Base-by-base conservation (phyloP, 2,888 invertebrate species). In the Stenotaenia linearis region DNA sequence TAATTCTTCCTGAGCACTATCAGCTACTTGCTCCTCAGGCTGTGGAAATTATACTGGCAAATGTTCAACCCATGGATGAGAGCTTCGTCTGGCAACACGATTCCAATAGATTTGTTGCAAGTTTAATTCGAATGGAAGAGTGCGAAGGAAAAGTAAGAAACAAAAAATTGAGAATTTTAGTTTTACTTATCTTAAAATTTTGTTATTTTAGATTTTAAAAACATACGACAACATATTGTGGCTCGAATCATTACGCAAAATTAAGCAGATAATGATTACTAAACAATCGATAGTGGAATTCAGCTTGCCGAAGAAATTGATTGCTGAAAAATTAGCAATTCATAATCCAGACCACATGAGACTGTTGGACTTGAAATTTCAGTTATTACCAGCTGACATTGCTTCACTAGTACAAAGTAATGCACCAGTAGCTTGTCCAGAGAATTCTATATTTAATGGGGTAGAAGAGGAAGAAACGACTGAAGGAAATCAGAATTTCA, bases 171-270 rank as follows among this genome's bases (percentile, higher is more conserved):
- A n/a, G n/a, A n/a, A n/a, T n/a, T n/a, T n/a, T n/a, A n/a, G n/a
- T n/a, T n/a, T n/a, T n/a, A n/a, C n/a, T n/a, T n/a, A n/a, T 4
- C 78, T 40, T 40, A 3, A 4, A 40, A 10, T 40, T 40, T 3
- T 87, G n/a, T 86, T 86, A 78, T 82, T 89, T 3, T 85, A 89
- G 84, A 88, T 91, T 45, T 84, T 86, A 7, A 84, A 91, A 81
- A 89, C 90, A 77, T 83, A 92, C 32, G 90, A 90, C 0, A 88
- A 90, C 81, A 89, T 89, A 0, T 84, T 93, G 45, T 91, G 92
- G 88, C 86, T 93, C 0, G 89, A 91, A 78, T 90, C 90, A 2
- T 84, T 92, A 50, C 89, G 90, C 83, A 40, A 40, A 40, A 40
- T 40, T 15, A 40, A 12, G 4, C 0, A 1, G 0, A 15, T 40